Base-by-base conservation (phyloP, 30 jellyfish, hydroid and myxozoan genomes). In the Cassiopea andromeda region DNA sequence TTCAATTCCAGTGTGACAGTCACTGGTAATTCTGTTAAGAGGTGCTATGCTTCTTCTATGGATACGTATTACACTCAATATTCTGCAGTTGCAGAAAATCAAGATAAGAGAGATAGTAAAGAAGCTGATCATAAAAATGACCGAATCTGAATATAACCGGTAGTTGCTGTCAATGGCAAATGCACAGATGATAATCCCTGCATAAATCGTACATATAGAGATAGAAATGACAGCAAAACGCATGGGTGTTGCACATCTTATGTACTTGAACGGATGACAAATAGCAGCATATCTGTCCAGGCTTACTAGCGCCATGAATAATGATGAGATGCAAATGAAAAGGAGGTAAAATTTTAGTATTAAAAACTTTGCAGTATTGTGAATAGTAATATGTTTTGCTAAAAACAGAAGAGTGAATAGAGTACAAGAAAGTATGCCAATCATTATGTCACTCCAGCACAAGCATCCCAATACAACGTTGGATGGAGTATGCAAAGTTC, bases 201-300 rank as follows among this genome's bases (percentile, higher is more conserved):
- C 12, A 10, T 54, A 54, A 3, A 54, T 3, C 12, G 64, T 10
- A 6, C 10, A 6, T 3, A 10, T 54, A 54, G 10, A 54, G 10
- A 54, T 6, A 6, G 12, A 54, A 10, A 54, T 54, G 7, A 6
- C 12, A 54, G 0, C 12, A 54, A 3, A 54, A 6, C 7, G 64
- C 12, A 0, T 54, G 64, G 64, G 12, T 72, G 81, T 72, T 27
- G 81, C 81, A 19, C 49, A 10, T 13, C 19, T 49, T 54, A 46
- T 19, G 77, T 80, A 80, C 48, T 54, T n/a, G 79, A 57, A 58
- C 54, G 89, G 89, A 80, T 80, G 89, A 59, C 89, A 80, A 1
- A 80, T 66, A 1, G 89, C 89, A 38, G 19, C 44, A 27, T 80
- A 80, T 45, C 89, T 61, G 77, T 80, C 89, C 12, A 60, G 18